Evolutionary conservation across 1,140 invertebrate genomes (phyloP).

Genomic region (Mycetomoellerius zeteki): DNA sequence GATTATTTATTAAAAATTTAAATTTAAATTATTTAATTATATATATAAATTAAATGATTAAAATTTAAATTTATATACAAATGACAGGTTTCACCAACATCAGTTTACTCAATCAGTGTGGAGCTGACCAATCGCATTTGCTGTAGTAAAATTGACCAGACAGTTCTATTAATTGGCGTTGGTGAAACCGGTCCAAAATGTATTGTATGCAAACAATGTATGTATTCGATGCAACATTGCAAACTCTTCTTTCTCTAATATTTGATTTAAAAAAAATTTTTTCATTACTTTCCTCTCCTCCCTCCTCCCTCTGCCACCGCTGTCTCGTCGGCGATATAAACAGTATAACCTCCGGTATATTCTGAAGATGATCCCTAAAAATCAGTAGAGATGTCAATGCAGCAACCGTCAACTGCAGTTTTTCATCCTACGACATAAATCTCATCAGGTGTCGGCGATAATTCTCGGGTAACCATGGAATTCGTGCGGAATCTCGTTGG

Average conservation of each 20-base stretch:
- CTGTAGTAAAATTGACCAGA: too few species aligned
- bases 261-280: background rate
- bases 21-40: background rate
- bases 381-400: constrained; percentile 65
- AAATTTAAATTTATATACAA: too few species aligned
- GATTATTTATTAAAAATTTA: background rate
- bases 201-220: background rate
- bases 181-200: background rate
- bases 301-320: background rate
- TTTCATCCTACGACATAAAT: constrained; percentile 35
- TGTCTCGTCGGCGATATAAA: constrained; percentile 47
- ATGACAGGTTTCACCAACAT: too few species aligned
- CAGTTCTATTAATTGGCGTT: too few species aligned
- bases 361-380: constrained; percentile 45
- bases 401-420: background rate
- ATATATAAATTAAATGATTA: too few species aligned
- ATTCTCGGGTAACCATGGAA: constrained; percentile 76
- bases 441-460: background rate
- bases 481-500: constrained; percentile 75
- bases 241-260: background rate
- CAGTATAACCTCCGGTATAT: constrained; percentile 56
- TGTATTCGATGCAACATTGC: background rate
- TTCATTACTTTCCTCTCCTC: background rate
- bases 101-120: too few species aligned
- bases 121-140: too few species aligned